Evolutionary conservation across 2,113 vertebrate genomes (phyloP).

Genomic region (Cyprinodon brontotheroides): DNA sequence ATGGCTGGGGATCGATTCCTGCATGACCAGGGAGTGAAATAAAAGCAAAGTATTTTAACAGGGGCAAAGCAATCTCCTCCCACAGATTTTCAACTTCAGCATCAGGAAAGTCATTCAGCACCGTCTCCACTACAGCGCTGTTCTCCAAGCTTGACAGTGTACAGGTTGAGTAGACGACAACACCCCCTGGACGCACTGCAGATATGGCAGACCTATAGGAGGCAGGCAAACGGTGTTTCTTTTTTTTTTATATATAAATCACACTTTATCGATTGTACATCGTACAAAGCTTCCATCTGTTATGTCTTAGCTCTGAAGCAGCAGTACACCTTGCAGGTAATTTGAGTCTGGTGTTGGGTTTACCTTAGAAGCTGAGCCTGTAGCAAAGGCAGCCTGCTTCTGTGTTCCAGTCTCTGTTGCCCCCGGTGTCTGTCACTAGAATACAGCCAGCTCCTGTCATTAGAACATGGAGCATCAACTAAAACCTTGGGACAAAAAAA

Average conservation of each 20-base stretch:
- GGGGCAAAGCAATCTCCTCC: constrained; percentile 73
- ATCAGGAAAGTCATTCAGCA: constrained; percentile 79
- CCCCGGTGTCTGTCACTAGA: constrained; percentile 70
- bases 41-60: constrained; percentile 84
- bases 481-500: constrained; percentile 69
- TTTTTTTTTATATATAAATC: background rate
- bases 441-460: constrained; percentile 96
- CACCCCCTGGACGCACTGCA: constrained; percentile 88
- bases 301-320: constrained; percentile 2
- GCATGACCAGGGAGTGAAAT: constrained; percentile 42
- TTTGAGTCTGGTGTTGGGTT: background rate
- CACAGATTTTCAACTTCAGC: constrained; percentile 82
- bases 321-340: background rate
- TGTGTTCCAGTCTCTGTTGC: constrained; percentile 71
- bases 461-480: constrained; percentile 91
- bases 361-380: constrained; percentile 78
- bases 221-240: constrained; percentile 5
- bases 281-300: background rate
- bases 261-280: background rate
- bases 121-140: constrained; percentile 81
- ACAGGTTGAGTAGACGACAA: constrained; percentile 93
- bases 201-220: constrained; percentile 86
- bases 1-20: constrained; percentile 7
- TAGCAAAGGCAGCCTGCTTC: constrained; percentile 69
- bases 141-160: constrained; percentile 93